Base-by-base conservation (phyloP, 2,113 vertebrate genomes). In the Triplophysa dalaica region DNA sequence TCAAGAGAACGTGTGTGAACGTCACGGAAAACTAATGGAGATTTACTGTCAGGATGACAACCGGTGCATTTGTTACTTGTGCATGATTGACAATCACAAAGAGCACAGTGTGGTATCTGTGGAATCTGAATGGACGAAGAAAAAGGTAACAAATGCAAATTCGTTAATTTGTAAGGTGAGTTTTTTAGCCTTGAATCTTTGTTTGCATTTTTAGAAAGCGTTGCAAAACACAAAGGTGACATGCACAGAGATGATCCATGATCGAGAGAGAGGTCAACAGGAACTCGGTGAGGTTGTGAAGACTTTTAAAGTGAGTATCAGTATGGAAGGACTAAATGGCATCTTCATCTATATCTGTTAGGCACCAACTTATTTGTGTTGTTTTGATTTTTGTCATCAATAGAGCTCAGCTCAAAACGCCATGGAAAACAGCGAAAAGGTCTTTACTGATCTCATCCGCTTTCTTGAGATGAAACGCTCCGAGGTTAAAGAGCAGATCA, bases 401-500 rank as follows among this genome's bases (percentile, higher is more conserved):
- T 74, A 83, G 82, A 58, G 60, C 24, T 83, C 70, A 43, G 21
- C 45, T 0, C n/a, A 65, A 74, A 11, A 21, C 38, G 68, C 66
- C 5, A 8, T 54, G 13, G 70, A 75, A 33, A 13, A 75, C 48
- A 68, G 19, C 26, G 69, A 78, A 48, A 69, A 21, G 14, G 62
- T 60, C 10, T 72, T 82, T 16, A 33, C n/a, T n/a, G 56, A 69
- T 58, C 72, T 62, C 19, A 76, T 83, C 3, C 2, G 21, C 22
- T 75, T 21, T 16, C 61, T 76, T n/a, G 24, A 79, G 62, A 80
- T 13, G 21, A 62, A 29, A 64, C 9, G 77, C 16, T 54, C 43
- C n/a, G 70, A 76, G 29, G 70, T 80, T 19, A 79, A 62, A 26
- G 60, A 61, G 19, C 58, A 58, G 60, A 58, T 80, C 70, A 75